Percentiles rank a stretch among this genome's conserved stretches.
Evolutionary conservation across 2,888 invertebrate genomes (phyloP).

Genomic region (Cheilosia pagana): DNA sequence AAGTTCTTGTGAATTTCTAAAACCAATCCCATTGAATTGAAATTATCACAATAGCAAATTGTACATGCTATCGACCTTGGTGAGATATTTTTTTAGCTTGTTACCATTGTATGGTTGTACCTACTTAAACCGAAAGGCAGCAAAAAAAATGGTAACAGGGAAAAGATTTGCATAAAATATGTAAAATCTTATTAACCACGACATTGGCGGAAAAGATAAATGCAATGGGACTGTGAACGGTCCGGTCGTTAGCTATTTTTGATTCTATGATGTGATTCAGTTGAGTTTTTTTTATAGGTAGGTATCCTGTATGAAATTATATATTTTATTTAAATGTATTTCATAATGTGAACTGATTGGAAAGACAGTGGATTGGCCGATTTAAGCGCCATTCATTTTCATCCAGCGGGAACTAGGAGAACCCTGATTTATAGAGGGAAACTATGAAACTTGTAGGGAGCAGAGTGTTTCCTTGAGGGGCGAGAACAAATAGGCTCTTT

Average conservation of each 20-base stretch:
- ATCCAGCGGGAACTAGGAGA: no score
- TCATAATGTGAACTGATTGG: no score
- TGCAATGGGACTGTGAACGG: neutral
- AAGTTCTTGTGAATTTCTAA: neutral
- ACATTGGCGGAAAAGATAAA: neutral
- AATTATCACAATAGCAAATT: conserved; percentile 30
- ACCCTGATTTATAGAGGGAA: no score
- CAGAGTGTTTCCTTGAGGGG: no score
- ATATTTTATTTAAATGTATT: no score
- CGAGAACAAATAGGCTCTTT: no score
- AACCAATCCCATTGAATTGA: conserved; percentile 40
- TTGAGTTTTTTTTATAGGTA: no score
- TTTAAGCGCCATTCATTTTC: no score
- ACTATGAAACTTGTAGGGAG: no score
- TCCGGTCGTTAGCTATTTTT: neutral
- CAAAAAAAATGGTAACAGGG: conserved; percentile 1
- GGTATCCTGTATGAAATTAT: no score
- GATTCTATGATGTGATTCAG: no score
- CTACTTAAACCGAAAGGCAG: neutral
- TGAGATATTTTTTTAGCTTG: conserved; percentile 1
- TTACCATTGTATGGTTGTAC: conserved; percentile 15
- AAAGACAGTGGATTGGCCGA: no score
- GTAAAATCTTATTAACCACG: conserved; percentile 8
- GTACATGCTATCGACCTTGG: conserved; percentile 35
- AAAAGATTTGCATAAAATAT: conserved; percentile 21